Percentiles rank a stretch among this genome's conserved stretches.
phyloP scores from a whole-genome alignment of 2,888 invertebrate genomes.

The Drosophila longiperda region DNA sequence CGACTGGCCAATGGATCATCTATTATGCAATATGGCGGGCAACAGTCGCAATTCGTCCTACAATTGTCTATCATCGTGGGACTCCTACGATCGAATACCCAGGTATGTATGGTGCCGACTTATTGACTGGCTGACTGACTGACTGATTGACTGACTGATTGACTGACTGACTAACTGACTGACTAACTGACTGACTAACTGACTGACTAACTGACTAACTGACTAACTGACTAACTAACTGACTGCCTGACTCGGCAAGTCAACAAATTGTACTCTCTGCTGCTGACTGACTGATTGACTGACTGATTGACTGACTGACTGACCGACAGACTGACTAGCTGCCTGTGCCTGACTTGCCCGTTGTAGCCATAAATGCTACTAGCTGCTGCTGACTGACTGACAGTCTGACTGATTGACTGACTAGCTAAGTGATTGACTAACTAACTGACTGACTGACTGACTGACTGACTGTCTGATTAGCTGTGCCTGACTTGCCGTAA shows the following conservation, averaged over 20 bases:
- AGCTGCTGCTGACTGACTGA: neutral
- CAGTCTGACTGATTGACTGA: too few species aligned
- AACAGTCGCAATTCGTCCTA: conserved; percentile 94
- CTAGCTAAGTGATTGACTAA: too few species aligned
- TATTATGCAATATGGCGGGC: conserved; percentile 85
- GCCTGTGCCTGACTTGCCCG: neutral
- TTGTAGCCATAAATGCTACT: neutral
- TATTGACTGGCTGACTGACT: neutral
- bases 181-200: neutral
- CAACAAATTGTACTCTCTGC: too few species aligned
- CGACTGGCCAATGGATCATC: conserved; percentile 84
- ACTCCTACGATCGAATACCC: conserved; percentile 95
- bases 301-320: too few species aligned
- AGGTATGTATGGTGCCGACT: conserved; percentile 86
- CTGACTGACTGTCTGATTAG: too few species aligned
- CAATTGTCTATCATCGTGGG: conserved; percentile 95
- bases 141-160: neutral
- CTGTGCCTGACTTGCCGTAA: too few species aligned
- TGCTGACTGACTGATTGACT: too few species aligned
- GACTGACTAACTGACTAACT: neutral
- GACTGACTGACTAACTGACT: neutral
- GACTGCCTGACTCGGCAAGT: too few species aligned
- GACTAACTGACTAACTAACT: too few species aligned
- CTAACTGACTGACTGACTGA: too few species aligned
- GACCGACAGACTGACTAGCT: too few species aligned